Evolutionary conservation across 2,888 invertebrate species (phyloP).

Genomic region (Cataglyphis altisquamis): DNA sequence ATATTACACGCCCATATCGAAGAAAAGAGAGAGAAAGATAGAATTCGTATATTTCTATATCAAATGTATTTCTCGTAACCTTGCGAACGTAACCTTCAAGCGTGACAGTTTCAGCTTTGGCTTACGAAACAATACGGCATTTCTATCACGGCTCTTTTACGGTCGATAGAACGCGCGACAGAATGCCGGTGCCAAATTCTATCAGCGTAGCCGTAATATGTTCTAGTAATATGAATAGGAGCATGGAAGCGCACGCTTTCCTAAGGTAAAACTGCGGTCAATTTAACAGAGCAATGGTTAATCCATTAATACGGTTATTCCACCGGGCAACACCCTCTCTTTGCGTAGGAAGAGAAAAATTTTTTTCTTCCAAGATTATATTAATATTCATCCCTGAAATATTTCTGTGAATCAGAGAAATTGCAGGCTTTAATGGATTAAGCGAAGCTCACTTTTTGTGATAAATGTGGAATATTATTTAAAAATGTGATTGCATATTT

Average conservation of each 20-base stretch:
- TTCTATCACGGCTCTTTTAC: slow-evolving; percentile 42
- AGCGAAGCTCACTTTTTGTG: not conserved
- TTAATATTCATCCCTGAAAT: not conserved
- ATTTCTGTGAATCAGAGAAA: not conserved
- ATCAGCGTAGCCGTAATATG: slow-evolving; percentile 97
- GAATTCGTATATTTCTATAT: slow-evolving; percentile 6
- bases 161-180: slow-evolving; percentile 6
- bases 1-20: not conserved
- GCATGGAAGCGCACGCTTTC: slow-evolving; percentile 99
- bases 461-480: not conserved
- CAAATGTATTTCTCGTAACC: slow-evolving; percentile 47
- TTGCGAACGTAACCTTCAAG: slow-evolving; percentile 57
- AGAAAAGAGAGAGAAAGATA: not conserved
- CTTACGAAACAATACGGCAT: slow-evolving; percentile 59
- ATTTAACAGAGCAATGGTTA: not conserved
- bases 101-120: slow-evolving; percentile 42
- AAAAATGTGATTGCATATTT: slow-evolving; percentile 65
- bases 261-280: slow-evolving; percentile 88
- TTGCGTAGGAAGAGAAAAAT: not conserved
- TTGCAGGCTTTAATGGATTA: not conserved
- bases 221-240: slow-evolving; percentile 99
- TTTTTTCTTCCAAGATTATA: not conserved
- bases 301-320: not conserved
- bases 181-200: slow-evolving; percentile 82
- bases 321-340: not conserved